phyloP scores from a whole-genome alignment of 2,888 invertebrate genomes.

The Rhingia campestris region DNA sequence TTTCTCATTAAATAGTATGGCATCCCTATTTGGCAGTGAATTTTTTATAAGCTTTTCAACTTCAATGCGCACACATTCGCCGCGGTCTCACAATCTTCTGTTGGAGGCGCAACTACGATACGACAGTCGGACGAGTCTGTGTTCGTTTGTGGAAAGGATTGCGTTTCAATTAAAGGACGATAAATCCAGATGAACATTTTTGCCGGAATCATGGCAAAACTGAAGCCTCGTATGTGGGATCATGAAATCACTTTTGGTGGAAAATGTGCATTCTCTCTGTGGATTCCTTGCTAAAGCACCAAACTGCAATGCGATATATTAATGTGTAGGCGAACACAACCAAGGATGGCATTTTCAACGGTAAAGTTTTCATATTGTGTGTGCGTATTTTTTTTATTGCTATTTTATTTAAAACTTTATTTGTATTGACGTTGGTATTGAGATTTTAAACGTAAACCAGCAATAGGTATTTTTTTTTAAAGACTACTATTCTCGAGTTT shows the following conservation, averaged over 20 bases:
- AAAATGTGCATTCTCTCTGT: not conserved
- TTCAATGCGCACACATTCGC: conserved; percentile 19
- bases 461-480: no score
- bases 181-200: conserved; percentile 49
- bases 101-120: not conserved
- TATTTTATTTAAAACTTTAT: no score
- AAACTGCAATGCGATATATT: not conserved
- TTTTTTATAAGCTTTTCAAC: conserved; percentile 19
- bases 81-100: not conserved
- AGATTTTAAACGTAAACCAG: no score
- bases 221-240: conserved; percentile 17
- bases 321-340: not conserved
- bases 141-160: conserved; percentile 28
- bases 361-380: no score
- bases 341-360: no score
- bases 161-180: conserved; percentile 58
- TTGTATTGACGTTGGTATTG: no score
- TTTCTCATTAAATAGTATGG: no score
- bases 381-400: no score
- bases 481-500: no score
- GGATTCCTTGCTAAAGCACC: no score
- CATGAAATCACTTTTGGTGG: conserved; percentile 36
- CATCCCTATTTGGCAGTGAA: no score
- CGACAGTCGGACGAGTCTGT: not conserved
- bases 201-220: conserved; percentile 13